Evolutionary conservation across 2,888 invertebrate species (phyloP).

Genomic region (Scaptomyza caliginosa): DNA sequence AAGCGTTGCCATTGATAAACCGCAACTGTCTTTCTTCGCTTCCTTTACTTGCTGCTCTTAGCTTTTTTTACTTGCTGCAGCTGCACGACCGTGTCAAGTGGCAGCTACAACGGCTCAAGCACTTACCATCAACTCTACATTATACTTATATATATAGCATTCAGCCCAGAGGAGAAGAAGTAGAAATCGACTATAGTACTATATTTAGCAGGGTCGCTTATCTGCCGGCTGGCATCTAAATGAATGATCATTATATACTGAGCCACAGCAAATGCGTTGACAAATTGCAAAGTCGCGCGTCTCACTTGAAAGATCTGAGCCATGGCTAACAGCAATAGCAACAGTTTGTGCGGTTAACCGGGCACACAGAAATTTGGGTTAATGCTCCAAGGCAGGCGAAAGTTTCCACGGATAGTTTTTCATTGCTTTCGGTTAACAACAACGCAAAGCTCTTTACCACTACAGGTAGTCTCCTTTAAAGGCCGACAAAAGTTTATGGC

Average conservation of each 20-base stretch:
- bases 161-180: neutral
- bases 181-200: constrained; percentile 33
- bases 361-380: constrained; percentile 65
- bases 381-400: constrained; percentile 55
- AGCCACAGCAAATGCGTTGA: constrained; percentile 64
- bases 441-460: neutral
- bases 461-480: constrained; percentile 81
- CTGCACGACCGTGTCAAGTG: constrained; percentile 45
- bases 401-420: constrained; percentile 35
- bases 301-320: constrained; percentile 48
- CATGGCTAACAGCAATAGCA: constrained; percentile 19
- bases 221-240: constrained; percentile 71
- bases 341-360: constrained; percentile 32
- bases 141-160: constrained; percentile 7
- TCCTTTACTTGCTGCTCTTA: neutral
- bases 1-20: constrained; percentile 61
- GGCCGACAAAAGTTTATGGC: constrained; percentile 52
- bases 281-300: constrained; percentile 66
- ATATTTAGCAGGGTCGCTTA: constrained; percentile 61
- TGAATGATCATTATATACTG: constrained; percentile 73
- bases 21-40: constrained; percentile 27
- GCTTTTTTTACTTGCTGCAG: constrained; percentile 31
- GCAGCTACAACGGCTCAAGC: constrained; percentile 48
- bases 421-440: constrained; percentile 3
- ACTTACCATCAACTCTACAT: constrained; percentile 29